These are phyloP conservation scores for Therioaphis trifolii DNA, from an alignment of 2,888 invertebrate genomes.

Conservation along the genomic window DNA sequence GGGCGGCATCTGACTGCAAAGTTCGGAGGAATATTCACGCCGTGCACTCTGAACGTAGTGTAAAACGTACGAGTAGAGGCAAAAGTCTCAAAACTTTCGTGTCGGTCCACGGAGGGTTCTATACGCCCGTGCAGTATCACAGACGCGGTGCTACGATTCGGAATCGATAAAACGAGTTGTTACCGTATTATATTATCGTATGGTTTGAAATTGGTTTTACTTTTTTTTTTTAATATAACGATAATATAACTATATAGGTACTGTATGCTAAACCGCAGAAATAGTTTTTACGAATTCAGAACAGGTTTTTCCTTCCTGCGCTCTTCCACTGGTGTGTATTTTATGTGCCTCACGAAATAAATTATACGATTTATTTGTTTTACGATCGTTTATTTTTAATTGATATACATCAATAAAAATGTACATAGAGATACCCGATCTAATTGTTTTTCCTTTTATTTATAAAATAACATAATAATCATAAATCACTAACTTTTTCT, in stretches of 20 bases:
- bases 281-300: slow-evolving; percentile 31
- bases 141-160: neutral
- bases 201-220: too few species aligned
- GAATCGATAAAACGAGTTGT: slow-evolving; percentile 2
- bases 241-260: neutral
- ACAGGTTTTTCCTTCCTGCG: slow-evolving; percentile 19
- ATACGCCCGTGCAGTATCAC: neutral
- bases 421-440: neutral
- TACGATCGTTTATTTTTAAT: slow-evolving; percentile 46
- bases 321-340: neutral
- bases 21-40: too few species aligned
- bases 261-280: slow-evolving; percentile 8
- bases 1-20: too few species aligned
- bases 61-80: too few species aligned
- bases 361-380: slow-evolving; percentile 35
- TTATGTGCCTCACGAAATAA: neutral
- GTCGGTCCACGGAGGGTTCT: neutral
- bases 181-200: too few species aligned
- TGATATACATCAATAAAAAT: slow-evolving; percentile 44
- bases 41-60: too few species aligned
- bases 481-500: neutral
- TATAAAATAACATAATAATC: neutral
- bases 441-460: slow-evolving; percentile 23
- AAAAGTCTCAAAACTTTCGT: neutral
- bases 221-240: slow-evolving; percentile 26